Base-by-base conservation (phyloP, 2,888 invertebrate genomes). In the Caenorhabditis imperialis region DNA sequence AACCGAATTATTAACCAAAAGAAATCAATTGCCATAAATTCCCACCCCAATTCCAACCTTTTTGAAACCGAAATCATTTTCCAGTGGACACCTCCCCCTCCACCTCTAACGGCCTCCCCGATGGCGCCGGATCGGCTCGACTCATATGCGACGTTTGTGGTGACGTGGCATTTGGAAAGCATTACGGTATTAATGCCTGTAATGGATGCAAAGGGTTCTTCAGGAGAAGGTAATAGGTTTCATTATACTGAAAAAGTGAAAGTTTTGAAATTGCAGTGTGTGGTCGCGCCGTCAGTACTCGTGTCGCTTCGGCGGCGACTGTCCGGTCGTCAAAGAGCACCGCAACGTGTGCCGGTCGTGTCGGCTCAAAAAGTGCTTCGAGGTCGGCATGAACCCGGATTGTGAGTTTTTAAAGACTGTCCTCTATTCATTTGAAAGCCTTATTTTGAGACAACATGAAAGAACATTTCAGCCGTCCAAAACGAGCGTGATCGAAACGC, bases 361-460 rank as follows among this genome's bases (percentile, higher is more conserved):
- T 61, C 75, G 85, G 37, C 51, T 84, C 50, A 85, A 83, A 51
- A 85, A 85, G 51, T 85, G 85, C 51, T 84, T 84, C 53, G 81
- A 79, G 61, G 83, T 84, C 25, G 84, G 84, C 37, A 84, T 84
- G 84, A 84, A 84, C 58, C 81, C 84, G 4, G 83, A 84, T 69
- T 79, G 83, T 83, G 23, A 77, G 80, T 75, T 65, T 63, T 37
- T 23, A n/a, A n/a, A n/a, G n/a, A n/a, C n/a, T n/a, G n/a, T n/a
- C n/a, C n/a, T n/a, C n/a, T n/a, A n/a, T n/a, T n/a, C n/a, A n/a
- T n/a, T n/a, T n/a, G n/a, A n/a, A n/a, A n/a, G n/a, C n/a, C 3
- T 18, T 10, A 16, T 5, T n/a, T 10, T 47, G 6, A 5, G n/a
- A 33, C 30, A n/a, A n/a, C 12, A 38, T 38, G 35, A 16, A n/a